Base-by-base conservation (phyloP, 2,113 vertebrate species). In the Podarcis muralis region DNA sequence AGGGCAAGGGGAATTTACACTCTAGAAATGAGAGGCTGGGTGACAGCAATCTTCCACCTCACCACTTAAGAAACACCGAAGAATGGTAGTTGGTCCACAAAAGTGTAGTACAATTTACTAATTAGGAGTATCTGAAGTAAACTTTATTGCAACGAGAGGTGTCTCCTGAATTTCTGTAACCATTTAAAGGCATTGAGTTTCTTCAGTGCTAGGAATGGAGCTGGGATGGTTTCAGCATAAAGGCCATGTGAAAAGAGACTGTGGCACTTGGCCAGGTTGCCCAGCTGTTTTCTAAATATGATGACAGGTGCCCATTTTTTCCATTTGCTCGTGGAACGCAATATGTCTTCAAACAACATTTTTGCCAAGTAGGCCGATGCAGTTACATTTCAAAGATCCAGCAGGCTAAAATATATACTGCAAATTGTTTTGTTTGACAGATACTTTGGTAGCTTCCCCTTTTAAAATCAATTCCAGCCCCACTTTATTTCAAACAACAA, bases 341-440 rank as follows among this genome's bases (percentile, higher is more conserved):
- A 98, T 97, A 97, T 89, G 94, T 96, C 97, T 97, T 97, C 97
- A 97, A 98, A 97, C 96, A 97, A 93, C 91, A 95, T 97, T 95
- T 91, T 91, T 93, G 93, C 92, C 95, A 96, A 96, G 92, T 91
- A 93, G 88, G 77, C 92, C 91, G 90, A 88, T 90, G 95, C 83
- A 91, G 93, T 90, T 93, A 94, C 94, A 94, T 95, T 94, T 93
- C 93, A 94, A 91, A 94, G 91, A 94, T 94, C 89, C 94, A 96
- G 76, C 91, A 89, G 71, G 25, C 81, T 84, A 92, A 87, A 81
- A 90, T 23, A 32, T 77, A 62, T 37, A 81, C 83, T 91, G 59
- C 53, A 32, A 15, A 65, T 32, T 53, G 74, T 72, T 62, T 89
- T 87, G 87, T 91, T 88, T 79, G 65, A 91, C 84, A 93, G 91